Evolutionary conservation across 2,113 vertebrate species (phyloP).

Genomic region (Ictalurus punctatus): DNA sequence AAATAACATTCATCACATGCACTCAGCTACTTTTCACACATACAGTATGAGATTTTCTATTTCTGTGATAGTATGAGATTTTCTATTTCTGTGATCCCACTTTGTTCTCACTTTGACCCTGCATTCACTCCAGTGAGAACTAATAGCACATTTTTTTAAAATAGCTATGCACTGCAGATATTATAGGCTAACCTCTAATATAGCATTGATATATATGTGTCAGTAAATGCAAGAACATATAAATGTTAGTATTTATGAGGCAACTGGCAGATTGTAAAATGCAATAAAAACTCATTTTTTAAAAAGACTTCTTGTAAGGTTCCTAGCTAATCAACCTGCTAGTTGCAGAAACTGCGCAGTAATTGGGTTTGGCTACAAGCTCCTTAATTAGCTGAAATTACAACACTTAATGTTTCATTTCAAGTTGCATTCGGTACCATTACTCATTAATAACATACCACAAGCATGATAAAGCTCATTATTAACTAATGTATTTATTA

Average conservation of each 20-base stretch:
- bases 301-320: not conserved
- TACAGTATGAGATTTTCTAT: not conserved
- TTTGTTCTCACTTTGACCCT: not conserved
- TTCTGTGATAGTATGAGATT: not conserved
- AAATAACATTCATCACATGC: not conserved
- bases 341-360: not conserved
- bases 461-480: not conserved
- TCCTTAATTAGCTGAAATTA: not conserved
- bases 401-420: not conserved
- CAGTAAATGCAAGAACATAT: too few relatives aligned
- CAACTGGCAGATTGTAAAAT: too few relatives aligned
- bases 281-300: too few relatives aligned
- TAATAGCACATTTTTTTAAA: too few relatives aligned
- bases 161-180: too few relatives aligned
- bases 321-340: not conserved
- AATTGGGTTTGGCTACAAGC: not conserved
- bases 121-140: not conserved
- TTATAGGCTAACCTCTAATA: too few relatives aligned
- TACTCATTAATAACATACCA: not conserved
- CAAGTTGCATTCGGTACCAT: not conserved
- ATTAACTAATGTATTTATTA: not conserved
- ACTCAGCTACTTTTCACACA: not conserved
- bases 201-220: too few relatives aligned
- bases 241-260: too few relatives aligned
- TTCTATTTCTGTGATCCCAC: not conserved